Conservation (phyloP, 1,140 invertebrate species). For the Caerostris darwini region DNA sequence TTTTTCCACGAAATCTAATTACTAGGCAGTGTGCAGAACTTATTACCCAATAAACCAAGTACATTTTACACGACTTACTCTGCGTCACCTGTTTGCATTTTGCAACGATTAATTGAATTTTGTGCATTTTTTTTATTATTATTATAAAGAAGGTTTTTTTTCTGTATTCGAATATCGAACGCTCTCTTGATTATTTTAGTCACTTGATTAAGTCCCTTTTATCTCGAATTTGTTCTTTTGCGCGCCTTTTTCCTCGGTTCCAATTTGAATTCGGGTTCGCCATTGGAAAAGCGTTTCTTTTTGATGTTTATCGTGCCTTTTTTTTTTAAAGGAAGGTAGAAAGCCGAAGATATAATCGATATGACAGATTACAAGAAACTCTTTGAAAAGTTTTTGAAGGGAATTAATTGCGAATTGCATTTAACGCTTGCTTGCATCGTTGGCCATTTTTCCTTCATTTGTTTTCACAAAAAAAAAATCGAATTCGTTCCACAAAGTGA, state of each 20-base stretch:
- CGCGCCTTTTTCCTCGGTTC: neutral
- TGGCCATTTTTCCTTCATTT: neutral
- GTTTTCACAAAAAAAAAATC: neutral
- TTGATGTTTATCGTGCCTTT: neutral
- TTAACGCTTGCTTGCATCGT: slow-evolving; percentile 9
- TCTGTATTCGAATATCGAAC: neutral
- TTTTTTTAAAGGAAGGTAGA: neutral
- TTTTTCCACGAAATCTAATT: slow-evolving; percentile 40
- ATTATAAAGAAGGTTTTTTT: neutral
- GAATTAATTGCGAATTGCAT: slow-evolving; percentile 50
- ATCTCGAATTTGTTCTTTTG: neutral
- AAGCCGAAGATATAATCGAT: neutral
- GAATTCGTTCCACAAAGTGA: neutral
- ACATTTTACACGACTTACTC: too few relatives aligned
- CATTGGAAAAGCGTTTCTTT: neutral
- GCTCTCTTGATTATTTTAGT: slow-evolving; percentile 62
- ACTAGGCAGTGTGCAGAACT: slow-evolving; percentile 46
- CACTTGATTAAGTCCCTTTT: slow-evolving; percentile 54
- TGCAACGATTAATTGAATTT: slow-evolving; percentile 63
- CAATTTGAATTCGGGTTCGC: slow-evolving; percentile 34
- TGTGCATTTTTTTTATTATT: neutral
- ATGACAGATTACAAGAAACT: neutral
- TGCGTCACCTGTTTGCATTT: slow-evolving; percentile 58
- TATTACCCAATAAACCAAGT: neutral
- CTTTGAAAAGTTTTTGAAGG: neutral